A percentile compares a stretch with the other conserved stretches of the same genome.
phyloP scores from a whole-genome alignment of 2,888 invertebrate genomes.

The Spisula subtruncata region DNA sequence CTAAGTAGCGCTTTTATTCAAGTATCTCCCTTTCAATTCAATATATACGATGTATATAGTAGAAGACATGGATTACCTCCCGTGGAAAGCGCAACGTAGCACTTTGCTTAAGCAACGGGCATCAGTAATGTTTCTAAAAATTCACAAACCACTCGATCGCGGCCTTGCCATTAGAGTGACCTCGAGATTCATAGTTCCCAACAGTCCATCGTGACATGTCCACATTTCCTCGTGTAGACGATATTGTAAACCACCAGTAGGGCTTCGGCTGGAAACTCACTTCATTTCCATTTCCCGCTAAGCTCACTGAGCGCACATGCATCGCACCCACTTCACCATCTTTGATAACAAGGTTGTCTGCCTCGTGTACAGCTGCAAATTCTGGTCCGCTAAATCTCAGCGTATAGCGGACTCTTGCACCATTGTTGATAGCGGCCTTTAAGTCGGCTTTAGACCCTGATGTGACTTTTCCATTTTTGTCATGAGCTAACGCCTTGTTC shows the following conservation, averaged over 20 bases:
- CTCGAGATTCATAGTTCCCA: constrained; percentile 32
- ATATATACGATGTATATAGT: too few species aligned
- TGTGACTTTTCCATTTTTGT: not conserved
- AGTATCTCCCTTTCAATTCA: too few species aligned
- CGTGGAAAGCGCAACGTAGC: too few species aligned
- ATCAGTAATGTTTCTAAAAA: not conserved
- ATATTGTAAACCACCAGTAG: constrained; percentile 51
- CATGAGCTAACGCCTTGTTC: constrained; percentile 22
- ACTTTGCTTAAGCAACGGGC: too few species aligned
- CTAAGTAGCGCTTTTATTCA: too few species aligned
- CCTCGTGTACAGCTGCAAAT: not conserved
- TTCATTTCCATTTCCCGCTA: not conserved
- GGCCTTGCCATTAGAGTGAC: not conserved
- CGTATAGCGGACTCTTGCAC: constrained; percentile 44
- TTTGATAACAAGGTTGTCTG: not conserved
- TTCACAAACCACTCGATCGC: not conserved
- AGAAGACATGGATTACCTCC: too few species aligned
- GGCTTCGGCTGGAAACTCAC: constrained; percentile 37
- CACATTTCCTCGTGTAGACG: constrained; percentile 33
- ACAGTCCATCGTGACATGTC: constrained; percentile 54
- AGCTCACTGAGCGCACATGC: constrained; percentile 12
- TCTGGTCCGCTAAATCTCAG: not conserved
- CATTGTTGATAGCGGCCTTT: constrained; percentile 26
- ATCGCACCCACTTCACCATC: not conserved
- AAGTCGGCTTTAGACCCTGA: constrained; percentile 44